Base-by-base conservation (phyloP, 53 echinoderm and acorn worm species). In the Paracentrotus lividus region DNA sequence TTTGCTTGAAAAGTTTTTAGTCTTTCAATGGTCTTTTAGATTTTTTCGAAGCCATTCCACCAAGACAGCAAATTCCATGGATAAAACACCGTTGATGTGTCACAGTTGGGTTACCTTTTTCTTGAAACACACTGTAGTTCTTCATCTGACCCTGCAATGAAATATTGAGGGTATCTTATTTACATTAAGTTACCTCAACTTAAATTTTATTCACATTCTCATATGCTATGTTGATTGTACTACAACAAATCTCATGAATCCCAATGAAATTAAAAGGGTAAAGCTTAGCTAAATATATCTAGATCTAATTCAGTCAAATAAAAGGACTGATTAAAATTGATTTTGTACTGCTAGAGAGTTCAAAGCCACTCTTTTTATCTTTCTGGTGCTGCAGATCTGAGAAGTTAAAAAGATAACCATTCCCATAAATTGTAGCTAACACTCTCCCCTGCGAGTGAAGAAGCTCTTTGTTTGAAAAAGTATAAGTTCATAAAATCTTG, bases 261-360 rank as follows among this genome's bases (percentile, higher is more conserved):
- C 27, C 2, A 45, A 6, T 45, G n/a, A 81, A 49, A 81, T 45
- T 16, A 81, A 49, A 81, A 44, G 81, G 81, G 8, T 27, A 47
- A 47, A 81, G 2, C 49, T 47, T 26, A 47, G 47, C n/a, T 10
- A 42, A 26, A 67, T 24, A 24, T 47, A n/a, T n/a, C n/a, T n/a
- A n/a, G 47, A 81, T 81, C 47, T 0, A 81, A 26, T 81, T 42
- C 47, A 81, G 47, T 24, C 45, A 81, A 81, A 81, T 81, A 45
- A 26, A 8, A 0, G 15, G 81, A 24, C 26, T 26, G 26, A 21
- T 13, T 15, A 81, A 81, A 45, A 47, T 26, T 45, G 81, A n/a
- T n/a, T n/a, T 81, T 26, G 24, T 24, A 47, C 42, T 43, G 42
- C 43, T 42, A 5, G 13, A 44, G 12, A 47, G 81, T 81, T 81